Percentiles rank a stretch among this genome's conserved stretches.
phyloP scores from a whole-genome alignment of 2,888 invertebrate species.

The Harpagoxenus sublaevis region DNA sequence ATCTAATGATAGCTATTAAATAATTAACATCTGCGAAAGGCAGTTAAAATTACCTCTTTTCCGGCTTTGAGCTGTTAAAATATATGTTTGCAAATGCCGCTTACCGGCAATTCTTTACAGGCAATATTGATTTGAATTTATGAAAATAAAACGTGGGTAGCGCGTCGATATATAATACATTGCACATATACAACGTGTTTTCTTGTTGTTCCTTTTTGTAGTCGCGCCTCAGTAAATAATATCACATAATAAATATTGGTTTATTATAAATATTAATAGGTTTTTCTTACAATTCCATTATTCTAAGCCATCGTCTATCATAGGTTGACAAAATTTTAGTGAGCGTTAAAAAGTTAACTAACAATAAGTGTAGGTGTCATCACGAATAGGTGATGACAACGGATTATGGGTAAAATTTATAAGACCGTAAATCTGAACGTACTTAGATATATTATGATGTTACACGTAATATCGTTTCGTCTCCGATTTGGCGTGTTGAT shows the following conservation, averaged over 20 bases:
- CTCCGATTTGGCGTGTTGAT: not conserved
- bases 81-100: not conserved
- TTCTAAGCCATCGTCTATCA: not conserved
- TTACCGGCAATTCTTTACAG: not conserved
- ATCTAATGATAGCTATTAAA: constrained; percentile 22
- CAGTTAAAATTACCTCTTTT: constrained; percentile 16
- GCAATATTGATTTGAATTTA: constrained; percentile 2
- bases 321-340: constrained; percentile 8
- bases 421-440: not conserved
- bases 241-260: not conserved
- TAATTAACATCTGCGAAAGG: constrained; percentile 12
- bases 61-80: not conserved
- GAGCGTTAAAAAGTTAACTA: not conserved
- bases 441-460: not conserved
- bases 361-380: not conserved
- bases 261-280: not conserved
- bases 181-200: not conserved
- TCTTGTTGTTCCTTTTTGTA: not conserved
- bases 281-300: not conserved
- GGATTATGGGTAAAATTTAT: constrained; percentile 33
- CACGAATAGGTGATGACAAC: not conserved
- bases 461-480: not conserved
- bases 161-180: not conserved
- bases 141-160: not conserved
- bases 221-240: not conserved